Base-by-base conservation (phyloP, 2,888 invertebrate genomes). In the Hydriomena furcata region DNA sequence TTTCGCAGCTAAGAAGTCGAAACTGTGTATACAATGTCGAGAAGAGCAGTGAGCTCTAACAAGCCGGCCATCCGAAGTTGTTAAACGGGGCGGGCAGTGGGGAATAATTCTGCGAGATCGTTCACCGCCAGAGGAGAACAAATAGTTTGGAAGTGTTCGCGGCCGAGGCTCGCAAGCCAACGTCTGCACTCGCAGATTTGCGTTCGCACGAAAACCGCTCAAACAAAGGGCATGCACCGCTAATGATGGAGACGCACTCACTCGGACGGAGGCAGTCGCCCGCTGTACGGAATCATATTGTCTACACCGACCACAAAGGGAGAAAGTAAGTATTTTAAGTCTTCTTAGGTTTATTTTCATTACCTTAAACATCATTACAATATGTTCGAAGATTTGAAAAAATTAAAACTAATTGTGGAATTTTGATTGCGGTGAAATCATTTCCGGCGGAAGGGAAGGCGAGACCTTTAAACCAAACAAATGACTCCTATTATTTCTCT, bases 401-500 rank as follows among this genome's bases (percentile, higher is more conserved):
- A 48, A 52, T 43, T 25, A 21, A 49, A 56, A 42, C 43, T 47
- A 45, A 58, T 49, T 47, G 52, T 50, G 42, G 27, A 61, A 52
- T 70, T 71, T 71, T 73, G 73, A 79, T 76, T 74, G 73, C 70
- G 66, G 71, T 68, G 63, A 75, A 76, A 77, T 77, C 72, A 77
- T 69, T 77, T 76, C 73, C 70, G 63, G 59, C 65, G 66, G 63
- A 73, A 68, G 73, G 61, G 71, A 73, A 74, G 75, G 76, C 71
- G 65, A 72, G 73, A 76, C 82, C 76, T 76, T 82, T 86, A 86
- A 89, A 84, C 81, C 82, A 82, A 84, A 90, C 82, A 87, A 90
- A 90, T 88, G 84, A 76, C 77, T 66, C 77, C 85, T 84, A 89
- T 90, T 90, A 89, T 87, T 87, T 86, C 88, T 89, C 89, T 86